Percentiles rank a stretch among this genome's conserved stretches.
phyloP scores from a whole-genome alignment of 1,140 invertebrate genomes.

The Aphidius ervi region DNA sequence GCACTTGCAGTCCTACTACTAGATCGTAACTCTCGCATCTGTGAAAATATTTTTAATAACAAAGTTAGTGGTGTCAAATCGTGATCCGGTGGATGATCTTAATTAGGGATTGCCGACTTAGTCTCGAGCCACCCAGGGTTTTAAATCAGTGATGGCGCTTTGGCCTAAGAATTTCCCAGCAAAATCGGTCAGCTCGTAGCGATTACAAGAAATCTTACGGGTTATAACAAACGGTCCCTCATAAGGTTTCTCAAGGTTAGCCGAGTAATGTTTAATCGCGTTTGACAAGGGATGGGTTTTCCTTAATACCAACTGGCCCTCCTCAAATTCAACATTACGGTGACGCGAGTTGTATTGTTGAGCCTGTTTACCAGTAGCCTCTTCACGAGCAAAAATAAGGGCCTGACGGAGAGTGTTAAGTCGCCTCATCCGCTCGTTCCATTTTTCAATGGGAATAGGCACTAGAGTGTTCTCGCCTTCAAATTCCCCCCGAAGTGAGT shows the following conservation, averaged over 20 bases:
- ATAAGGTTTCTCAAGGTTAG: background rate
- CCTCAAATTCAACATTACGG: conserved; percentile 14
- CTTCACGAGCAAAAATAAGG: background rate
- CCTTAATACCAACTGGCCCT: conserved; percentile 16
- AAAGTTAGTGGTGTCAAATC: too few species aligned
- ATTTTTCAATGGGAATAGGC: background rate
- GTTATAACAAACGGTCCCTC: background rate
- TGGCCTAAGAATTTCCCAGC: too few species aligned
- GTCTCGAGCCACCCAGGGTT: too few species aligned
- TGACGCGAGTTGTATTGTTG: conserved; percentile 24
- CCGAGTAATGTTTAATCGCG: background rate
- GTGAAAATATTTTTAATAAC: too few species aligned
- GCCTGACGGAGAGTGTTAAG: background rate
- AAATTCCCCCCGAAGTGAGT: background rate
- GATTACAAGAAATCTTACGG: too few species aligned
- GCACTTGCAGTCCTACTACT: too few species aligned
- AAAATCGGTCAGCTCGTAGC: too few species aligned
- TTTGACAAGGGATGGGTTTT: background rate
- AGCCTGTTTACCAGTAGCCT: background rate
- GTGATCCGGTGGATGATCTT: too few species aligned
- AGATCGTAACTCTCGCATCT: too few species aligned
- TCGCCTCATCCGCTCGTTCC: conserved; percentile 2
- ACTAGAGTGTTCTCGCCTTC: background rate
- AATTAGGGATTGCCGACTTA: too few species aligned
- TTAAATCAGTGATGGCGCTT: too few species aligned